These are phyloP conservation scores for Semnornis frantzii DNA, from an alignment of 2,113 vertebrate species.

Conservation along the genomic window DNA sequence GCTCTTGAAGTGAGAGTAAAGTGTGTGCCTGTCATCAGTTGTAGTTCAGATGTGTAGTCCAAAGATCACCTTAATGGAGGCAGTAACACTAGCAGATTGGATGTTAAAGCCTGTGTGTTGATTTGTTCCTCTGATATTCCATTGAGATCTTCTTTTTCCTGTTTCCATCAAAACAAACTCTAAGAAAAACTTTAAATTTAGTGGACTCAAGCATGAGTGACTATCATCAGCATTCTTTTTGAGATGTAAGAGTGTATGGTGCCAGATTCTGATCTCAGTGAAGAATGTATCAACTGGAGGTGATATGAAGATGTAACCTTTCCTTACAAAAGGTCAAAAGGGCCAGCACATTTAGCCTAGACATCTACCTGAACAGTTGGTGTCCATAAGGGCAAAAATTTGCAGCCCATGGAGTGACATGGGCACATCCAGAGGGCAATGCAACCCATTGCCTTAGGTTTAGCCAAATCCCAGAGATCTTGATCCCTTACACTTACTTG, in stretches of 20 bases:
- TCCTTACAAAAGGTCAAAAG: rapidly evolving
- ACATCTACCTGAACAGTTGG: neutral
- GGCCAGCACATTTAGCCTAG: neutral
- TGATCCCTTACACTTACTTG: neutral
- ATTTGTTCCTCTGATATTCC: neutral
- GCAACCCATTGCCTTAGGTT: neutral
- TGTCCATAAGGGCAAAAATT: neutral
- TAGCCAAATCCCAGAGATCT: neutral
- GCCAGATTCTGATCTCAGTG: neutral
- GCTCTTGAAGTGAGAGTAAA: neutral
- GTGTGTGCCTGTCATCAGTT: neutral
- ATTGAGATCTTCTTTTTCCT: neutral
- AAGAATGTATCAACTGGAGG: neutral
- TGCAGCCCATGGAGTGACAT: neutral
- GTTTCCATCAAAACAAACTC: constrained; percentile 43
- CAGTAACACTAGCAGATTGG: neutral
- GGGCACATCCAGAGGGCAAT: neutral
- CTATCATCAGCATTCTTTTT: neutral
- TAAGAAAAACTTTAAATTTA: constrained; percentile 56
- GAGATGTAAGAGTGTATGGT: neutral
- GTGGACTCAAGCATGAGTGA: neutral
- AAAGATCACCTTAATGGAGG: neutral
- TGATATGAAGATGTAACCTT: neutral
- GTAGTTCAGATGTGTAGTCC: neutral
- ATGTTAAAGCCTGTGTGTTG: neutral